These are phyloP conservation scores for Drosophila virilis DNA, from an alignment of 1,140 invertebrate genomes.

Conservation along the genomic window DNA sequence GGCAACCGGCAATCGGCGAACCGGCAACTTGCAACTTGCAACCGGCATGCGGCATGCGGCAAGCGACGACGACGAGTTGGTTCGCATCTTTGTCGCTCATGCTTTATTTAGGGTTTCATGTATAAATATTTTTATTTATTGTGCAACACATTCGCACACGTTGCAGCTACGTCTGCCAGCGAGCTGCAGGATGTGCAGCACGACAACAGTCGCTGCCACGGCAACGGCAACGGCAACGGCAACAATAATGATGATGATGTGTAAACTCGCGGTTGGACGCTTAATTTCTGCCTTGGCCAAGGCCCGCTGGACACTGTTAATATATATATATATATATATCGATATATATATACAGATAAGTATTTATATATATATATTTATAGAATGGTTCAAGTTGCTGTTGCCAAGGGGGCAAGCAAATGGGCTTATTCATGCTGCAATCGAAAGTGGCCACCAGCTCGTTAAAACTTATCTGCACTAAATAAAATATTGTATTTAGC, in stretches of 20 bases:
- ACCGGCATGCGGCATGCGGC: conserved; percentile 1
- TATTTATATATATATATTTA: conserved; percentile 3
- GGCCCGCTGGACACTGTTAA: conserved; percentile 13
- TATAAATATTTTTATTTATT: conserved; percentile 84
- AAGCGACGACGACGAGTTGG: conserved; percentile 47
- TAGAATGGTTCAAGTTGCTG: conserved; percentile 26
- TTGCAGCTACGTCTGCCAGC: conserved; percentile 41
- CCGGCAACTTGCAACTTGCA: conserved; percentile 4
- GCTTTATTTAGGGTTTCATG: conserved; percentile 82
- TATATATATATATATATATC: conserved; percentile 3
- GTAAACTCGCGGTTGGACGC: conserved; percentile 81
- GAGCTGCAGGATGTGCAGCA: conserved; percentile 63
- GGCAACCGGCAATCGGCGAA: conserved; percentile 17
- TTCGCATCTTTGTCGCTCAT: conserved; percentile 82
- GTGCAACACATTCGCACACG: conserved; percentile 82
- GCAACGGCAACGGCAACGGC: conserved; percentile 43
- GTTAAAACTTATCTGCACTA: conserved; percentile 17
- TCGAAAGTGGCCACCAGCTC: conserved; percentile 32
- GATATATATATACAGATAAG: conserved; percentile 10
- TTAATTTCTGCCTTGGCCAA: conserved; percentile 78
- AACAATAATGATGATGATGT: conserved; percentile 82
- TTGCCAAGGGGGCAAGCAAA: conserved; percentile 42
- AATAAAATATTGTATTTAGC: conserved; percentile 15
- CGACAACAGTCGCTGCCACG: conserved; percentile 52
- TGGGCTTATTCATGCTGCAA: conserved; percentile 33